These are phyloP conservation scores for Drosophila nasuta DNA, from an alignment of 1,140 invertebrate species.

Conservation along the genomic window DNA sequence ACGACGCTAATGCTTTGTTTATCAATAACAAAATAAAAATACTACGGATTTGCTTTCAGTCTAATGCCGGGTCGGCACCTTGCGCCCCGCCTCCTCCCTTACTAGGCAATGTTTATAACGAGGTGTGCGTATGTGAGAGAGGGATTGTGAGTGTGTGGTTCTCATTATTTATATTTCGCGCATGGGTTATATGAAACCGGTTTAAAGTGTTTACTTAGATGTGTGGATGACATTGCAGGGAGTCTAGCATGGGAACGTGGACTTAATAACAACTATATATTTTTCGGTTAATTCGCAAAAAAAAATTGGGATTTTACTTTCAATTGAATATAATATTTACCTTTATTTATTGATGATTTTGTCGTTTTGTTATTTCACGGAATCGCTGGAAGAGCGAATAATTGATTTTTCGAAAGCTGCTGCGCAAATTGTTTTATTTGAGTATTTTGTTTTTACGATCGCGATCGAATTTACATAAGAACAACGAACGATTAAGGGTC, in stretches of 20 bases:
- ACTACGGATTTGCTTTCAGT: conserved; percentile 27
- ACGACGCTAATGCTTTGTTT: conserved; percentile 38
- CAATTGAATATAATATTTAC: conserved; percentile 34
- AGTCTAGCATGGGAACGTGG: conserved; percentile 17
- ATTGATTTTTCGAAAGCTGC: conserved; percentile 27
- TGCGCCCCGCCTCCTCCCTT: conserved; percentile 13
- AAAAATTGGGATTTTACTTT: conserved; percentile 1
- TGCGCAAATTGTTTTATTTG: conserved; percentile 42
- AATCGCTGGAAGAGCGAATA: neutral
- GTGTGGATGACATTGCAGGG: conserved; percentile 27
- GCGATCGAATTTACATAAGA: conserved; percentile 40
- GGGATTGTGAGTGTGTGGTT: conserved; percentile 5
- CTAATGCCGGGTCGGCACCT: conserved; percentile 30
- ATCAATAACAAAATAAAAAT: conserved; percentile 38
- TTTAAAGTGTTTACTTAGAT: conserved; percentile 44
- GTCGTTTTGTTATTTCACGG: neutral
- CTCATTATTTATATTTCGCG: conserved; percentile 47
- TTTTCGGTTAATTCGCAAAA: neutral
- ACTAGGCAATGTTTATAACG: neutral
- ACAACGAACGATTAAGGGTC: neutral
- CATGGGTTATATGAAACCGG: conserved; percentile 38
- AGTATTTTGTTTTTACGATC: neutral
- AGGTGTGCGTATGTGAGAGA: neutral
- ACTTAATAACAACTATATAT: conserved; percentile 6
- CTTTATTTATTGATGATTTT: conserved; percentile 30